These are phyloP conservation scores for Capitulum mitella DNA, from an alignment of 2,888 invertebrate species.

Conservation along the genomic window DNA sequence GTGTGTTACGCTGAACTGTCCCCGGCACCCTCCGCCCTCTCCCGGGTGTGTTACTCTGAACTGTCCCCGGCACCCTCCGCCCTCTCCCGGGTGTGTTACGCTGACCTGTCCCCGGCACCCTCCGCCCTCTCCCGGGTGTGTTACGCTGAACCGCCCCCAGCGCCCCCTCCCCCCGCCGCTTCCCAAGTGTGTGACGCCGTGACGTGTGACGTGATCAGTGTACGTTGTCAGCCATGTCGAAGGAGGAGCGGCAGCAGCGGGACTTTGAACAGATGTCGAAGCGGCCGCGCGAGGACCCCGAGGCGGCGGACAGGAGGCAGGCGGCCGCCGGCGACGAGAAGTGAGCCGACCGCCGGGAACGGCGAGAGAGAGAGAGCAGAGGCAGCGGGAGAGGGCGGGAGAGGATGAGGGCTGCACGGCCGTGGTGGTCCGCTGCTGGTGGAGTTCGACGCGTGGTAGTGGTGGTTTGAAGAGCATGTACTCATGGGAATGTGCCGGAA, in stretches of 20 bases:
- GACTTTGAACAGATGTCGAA: constrained; percentile 78
- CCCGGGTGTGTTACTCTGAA: too few relatives aligned
- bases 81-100: too few relatives aligned
- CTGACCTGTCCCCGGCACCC: neutral
- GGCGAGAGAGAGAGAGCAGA: too few relatives aligned
- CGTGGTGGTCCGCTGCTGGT: too few relatives aligned
- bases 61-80: too few relatives aligned
- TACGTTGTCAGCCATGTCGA: neutral
- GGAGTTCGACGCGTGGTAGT: too few relatives aligned
- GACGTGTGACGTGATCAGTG: neutral
- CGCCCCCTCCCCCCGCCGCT: neutral
- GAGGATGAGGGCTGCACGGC: too few relatives aligned
- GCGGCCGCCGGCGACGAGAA: neutral
- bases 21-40: too few relatives aligned
- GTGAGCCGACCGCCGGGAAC: constrained; percentile 24
- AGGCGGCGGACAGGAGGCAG: neutral
- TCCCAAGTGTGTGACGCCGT: neutral
- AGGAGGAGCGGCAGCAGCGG: constrained; percentile 55
- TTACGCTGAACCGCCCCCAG: neutral
- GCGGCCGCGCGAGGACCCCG: constrained; percentile 44
- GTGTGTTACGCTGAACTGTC: too few relatives aligned
- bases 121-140: neutral
- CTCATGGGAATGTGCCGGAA: too few relatives aligned
- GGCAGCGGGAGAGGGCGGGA: too few relatives aligned
- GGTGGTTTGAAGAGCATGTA: too few relatives aligned